Conservation (phyloP, 2,113 vertebrate species). For the Penelope pileata region DNA sequence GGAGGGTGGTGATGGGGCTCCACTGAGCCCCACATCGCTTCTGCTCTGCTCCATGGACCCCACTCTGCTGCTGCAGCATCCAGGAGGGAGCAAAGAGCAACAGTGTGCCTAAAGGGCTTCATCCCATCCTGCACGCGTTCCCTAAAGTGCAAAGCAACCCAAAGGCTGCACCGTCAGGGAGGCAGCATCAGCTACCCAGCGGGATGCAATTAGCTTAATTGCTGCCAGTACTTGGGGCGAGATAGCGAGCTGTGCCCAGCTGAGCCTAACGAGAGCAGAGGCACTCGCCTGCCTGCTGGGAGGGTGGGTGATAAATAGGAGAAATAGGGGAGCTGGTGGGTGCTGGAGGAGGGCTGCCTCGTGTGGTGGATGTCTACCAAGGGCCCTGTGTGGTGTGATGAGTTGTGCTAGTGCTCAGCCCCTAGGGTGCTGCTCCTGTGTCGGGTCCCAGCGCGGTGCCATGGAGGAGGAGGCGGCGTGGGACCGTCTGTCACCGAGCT, state of each 20-base stretch:
- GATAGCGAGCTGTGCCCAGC: background rate
- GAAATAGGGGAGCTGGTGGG: fast-evolving
- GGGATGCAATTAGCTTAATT: slow-evolving; percentile 5
- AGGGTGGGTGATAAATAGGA: background rate
- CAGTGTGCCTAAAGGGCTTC: background rate
- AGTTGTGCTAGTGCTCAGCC: background rate
- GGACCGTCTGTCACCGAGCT: slow-evolving; percentile 60
- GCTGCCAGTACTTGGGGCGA: background rate
- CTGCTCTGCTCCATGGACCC: fast-evolving
- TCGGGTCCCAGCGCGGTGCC: background rate
- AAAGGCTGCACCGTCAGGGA: background rate
- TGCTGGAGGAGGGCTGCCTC: background rate
- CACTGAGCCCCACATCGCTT: background rate
- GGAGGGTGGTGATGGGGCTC: background rate
- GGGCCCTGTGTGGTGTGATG: background rate
- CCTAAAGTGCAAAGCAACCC: background rate
- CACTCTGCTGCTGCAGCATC: fast-evolving
- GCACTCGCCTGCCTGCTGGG: background rate
- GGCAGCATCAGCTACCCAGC: background rate
- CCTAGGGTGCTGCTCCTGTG: fast-evolving
- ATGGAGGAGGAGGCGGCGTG: background rate
- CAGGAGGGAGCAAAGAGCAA: background rate
- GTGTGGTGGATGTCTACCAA: background rate
- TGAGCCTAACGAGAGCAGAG: background rate
- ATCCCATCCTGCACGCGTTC: background rate